phyloP scores from a whole-genome alignment of 2,113 vertebrate genomes.

The Tiliqua scincoides region DNA sequence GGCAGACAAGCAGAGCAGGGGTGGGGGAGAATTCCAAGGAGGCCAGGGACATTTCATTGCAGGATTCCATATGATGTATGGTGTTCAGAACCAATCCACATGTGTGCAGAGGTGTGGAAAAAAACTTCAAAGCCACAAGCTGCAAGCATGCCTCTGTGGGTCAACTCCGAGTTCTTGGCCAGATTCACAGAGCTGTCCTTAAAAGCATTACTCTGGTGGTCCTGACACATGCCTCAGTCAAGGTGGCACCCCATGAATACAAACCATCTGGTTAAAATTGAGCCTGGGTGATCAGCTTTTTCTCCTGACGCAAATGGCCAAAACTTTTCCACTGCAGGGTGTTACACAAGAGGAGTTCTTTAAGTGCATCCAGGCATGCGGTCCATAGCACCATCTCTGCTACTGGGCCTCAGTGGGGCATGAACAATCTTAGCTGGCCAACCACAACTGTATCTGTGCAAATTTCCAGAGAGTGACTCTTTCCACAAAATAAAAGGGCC shows the following conservation, averaged over 20 bases:
- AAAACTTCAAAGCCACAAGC: no score
- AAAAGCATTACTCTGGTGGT: no score
- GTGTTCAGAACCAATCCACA: no score
- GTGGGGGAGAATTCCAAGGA: not conserved
- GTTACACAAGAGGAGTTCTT: no score
- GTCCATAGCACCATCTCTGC: not conserved
- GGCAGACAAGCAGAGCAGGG: not conserved
- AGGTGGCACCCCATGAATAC: no score
- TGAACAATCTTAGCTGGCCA: not conserved
- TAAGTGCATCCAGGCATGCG: not conserved
- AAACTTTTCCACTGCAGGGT: not conserved
- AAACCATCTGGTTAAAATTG: not conserved
- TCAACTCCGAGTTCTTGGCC: not conserved
- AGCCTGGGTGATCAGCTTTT: not conserved
- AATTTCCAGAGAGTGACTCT: not conserved
- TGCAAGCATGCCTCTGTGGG: no score
- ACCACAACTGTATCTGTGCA: not conserved
- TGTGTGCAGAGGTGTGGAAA: no score
- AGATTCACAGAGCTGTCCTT: no score
- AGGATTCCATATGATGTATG: no score
- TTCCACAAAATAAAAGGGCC: constrained; percentile 17
- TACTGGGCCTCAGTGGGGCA: accelerated
- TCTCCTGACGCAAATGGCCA: no score
- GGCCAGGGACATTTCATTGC: not conserved
- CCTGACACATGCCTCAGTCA: not conserved